Evolutionary conservation across 1,140 invertebrate genomes (phyloP).

Genomic region (Achatina immaculata): DNA sequence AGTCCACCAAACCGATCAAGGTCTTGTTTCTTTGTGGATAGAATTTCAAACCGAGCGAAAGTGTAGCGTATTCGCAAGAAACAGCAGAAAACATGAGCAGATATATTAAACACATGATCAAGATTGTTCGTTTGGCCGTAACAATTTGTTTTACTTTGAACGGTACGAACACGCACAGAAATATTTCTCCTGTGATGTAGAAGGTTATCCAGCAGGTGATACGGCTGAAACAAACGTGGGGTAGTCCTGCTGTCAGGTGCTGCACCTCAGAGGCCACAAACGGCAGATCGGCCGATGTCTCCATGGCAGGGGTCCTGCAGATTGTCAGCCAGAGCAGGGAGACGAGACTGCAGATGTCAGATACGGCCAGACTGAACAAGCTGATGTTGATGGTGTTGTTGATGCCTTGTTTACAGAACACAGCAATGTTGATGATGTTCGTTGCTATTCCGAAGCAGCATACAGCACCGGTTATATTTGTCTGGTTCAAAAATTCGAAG

Average conservation of each 20-base stretch:
- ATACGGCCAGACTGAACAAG: not conserved
- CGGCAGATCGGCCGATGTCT: no score
- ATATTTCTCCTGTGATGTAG: not conserved
- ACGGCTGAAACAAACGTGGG: not conserved
- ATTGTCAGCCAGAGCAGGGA: not conserved
- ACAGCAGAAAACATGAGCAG: not conserved
- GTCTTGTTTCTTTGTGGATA: not conserved
- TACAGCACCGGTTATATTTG: not conserved
- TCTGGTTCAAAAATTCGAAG: not conserved
- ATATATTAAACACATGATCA: not conserved
- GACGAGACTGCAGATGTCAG: not conserved
- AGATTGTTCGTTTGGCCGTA: not conserved
- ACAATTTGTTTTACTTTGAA: conserved; percentile 9
- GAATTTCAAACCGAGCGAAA: not conserved
- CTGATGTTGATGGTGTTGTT: not conserved
- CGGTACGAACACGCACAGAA: not conserved
- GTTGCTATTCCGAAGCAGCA: not conserved
- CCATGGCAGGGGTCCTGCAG: no score
- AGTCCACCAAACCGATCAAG: not conserved
- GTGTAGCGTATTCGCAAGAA: not conserved
- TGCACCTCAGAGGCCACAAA: no score
- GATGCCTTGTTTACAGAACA: not conserved
- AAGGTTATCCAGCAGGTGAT: conserved; percentile 14
- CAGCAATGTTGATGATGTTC: not conserved
- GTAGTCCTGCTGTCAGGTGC: not conserved